These are phyloP conservation scores for Himalopsyche japonica DNA, from an alignment of 2,888 invertebrate species.

Conservation along the genomic window DNA sequence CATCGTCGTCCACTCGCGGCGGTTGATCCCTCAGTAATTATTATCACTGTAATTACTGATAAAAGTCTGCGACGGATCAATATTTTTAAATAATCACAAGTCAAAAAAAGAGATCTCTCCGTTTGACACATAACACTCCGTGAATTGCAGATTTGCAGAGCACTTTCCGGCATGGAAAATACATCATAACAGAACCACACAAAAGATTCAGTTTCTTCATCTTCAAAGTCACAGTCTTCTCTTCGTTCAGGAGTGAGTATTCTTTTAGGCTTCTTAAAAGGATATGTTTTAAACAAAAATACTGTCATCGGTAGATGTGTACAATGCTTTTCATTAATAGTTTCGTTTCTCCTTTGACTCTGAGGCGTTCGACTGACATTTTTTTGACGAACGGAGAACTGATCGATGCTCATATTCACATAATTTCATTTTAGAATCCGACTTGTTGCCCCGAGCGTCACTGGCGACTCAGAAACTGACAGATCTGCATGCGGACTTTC, in stretches of 20 bases:
- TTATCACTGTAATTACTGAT: slow-evolving; percentile 31
- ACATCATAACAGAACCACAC: neutral
- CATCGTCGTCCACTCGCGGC: neutral
- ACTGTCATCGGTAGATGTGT: neutral
- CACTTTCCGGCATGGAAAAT: no score
- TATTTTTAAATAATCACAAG: neutral
- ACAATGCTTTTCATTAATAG: neutral
- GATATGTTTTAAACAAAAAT: neutral
- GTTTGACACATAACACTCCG: neutral
- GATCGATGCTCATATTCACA: neutral
- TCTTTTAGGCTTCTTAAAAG: neutral
- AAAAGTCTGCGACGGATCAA: slow-evolving; percentile 20
- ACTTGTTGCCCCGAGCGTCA: neutral
- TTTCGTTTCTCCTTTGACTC: neutral
- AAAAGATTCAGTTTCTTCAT: neutral
- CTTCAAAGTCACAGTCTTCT: neutral
- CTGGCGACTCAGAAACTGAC: neutral
- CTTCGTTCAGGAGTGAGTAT: neutral
- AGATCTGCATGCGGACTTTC: neutral
- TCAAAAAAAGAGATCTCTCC: neutral
- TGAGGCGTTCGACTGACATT: neutral
- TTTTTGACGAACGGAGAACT: neutral
- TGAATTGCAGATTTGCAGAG: neutral
- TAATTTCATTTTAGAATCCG: neutral
- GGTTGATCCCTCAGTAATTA: slow-evolving; percentile 30